Percentiles rank a stretch among this genome's conserved stretches.
These are phyloP conservation scores for Penaeus vannamei DNA, from an alignment of 1,140 invertebrate genomes.

Conservation along the genomic window DNA sequence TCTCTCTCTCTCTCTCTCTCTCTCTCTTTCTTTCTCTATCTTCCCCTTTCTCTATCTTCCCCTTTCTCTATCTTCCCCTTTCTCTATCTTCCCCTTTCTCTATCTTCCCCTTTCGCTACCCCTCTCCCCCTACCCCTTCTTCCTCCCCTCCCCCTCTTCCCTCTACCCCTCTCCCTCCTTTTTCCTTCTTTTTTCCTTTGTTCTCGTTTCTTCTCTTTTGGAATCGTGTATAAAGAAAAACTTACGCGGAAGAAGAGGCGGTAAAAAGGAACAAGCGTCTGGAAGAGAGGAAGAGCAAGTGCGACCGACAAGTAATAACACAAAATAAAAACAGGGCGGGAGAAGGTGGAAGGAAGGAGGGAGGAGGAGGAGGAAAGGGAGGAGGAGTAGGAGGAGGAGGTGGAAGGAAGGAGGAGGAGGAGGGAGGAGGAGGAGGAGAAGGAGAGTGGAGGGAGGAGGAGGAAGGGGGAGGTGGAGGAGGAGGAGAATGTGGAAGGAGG, in stretches of 20 bases:
- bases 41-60: background rate
- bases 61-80: conserved; percentile 23
- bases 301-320: too few species aligned
- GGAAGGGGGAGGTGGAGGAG: too few species aligned
- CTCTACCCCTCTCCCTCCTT: background rate
- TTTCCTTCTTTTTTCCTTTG: background rate
- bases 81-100: conserved; percentile 24
- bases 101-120: background rate
- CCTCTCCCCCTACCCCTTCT: background rate
- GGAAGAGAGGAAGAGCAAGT: background rate
- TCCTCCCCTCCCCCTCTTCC: background rate
- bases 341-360: background rate
- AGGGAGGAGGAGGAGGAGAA: too few species aligned
- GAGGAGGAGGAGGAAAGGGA: background rate
- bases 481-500: background rate
- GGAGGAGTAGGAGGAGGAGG: background rate
- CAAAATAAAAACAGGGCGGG: background rate
- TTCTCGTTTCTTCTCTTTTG: background rate
- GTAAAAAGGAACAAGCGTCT: conserved; percentile 23
- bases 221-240: conserved; percentile 13
- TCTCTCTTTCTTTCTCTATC: conserved; percentile 10
- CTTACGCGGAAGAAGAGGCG: background rate
- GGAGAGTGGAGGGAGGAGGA: too few species aligned
- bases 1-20: conserved; percentile 6
- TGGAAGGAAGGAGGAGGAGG: background rate